These are phyloP conservation scores for Chroicocephalus ridibundus DNA, from an alignment of 2,113 vertebrate genomes.

Conservation along the genomic window DNA sequence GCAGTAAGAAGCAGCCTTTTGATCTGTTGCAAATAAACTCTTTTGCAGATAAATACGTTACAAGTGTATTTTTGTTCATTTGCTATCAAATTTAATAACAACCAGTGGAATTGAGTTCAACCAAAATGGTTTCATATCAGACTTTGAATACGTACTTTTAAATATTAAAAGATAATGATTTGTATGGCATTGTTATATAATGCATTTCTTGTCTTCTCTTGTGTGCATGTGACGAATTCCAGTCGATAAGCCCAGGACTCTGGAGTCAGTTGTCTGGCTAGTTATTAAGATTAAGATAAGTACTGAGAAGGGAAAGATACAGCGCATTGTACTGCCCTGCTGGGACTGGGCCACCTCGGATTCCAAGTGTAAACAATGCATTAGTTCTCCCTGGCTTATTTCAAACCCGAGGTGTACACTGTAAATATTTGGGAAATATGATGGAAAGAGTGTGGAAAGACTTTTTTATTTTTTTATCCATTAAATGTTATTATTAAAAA, in stretches of 20 bases:
- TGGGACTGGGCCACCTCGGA: slow-evolving; percentile 67
- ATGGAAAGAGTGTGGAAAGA: slow-evolving; percentile 56
- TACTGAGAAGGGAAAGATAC: slow-evolving; percentile 75
- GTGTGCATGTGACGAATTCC: slow-evolving; percentile 78
- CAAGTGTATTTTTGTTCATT: slow-evolving; percentile 74
- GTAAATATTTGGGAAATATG: slow-evolving; percentile 68
- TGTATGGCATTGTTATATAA: slow-evolving; percentile 73
- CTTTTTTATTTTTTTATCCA: slow-evolving; percentile 28
- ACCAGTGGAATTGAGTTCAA: slow-evolving; percentile 67
- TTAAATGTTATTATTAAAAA: slow-evolving; percentile 25
- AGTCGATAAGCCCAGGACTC: slow-evolving; percentile 81
- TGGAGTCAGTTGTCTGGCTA: slow-evolving; percentile 87
- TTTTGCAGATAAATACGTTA: slow-evolving; percentile 74
- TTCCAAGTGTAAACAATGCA: slow-evolving; percentile 75
- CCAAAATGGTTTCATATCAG: slow-evolving; percentile 73
- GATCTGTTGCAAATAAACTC: slow-evolving; percentile 72
- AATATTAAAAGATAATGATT: slow-evolving; percentile 77
- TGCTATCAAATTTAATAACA: slow-evolving; percentile 71
- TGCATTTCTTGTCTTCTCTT: slow-evolving; percentile 77
- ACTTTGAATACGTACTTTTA: slow-evolving; percentile 74
- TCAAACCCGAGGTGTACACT: slow-evolving; percentile 57
- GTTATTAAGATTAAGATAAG: slow-evolving; percentile 87
- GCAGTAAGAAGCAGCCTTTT: slow-evolving; percentile 73
- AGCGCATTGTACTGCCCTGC: slow-evolving; percentile 70
- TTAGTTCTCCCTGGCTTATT: slow-evolving; percentile 72